Evolutionary conservation across 92 coral and sea anemone species (phyloP).

Genomic region (Epizoanthus illoricatus): DNA sequence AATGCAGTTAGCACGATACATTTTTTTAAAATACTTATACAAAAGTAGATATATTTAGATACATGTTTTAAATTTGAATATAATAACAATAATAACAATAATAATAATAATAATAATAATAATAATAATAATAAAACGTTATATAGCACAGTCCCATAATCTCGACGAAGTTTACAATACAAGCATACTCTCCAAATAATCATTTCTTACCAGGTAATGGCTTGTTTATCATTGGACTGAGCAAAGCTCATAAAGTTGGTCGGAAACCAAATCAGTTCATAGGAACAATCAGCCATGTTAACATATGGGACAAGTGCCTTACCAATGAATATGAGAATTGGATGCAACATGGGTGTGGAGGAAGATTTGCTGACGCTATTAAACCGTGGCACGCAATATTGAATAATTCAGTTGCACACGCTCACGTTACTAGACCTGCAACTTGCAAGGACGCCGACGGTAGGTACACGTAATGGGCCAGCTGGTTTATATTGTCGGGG

Average conservation of each 20-base stretch:
- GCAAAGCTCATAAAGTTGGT: conserved; percentile 13
- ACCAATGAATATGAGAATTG: conserved; percentile 2
- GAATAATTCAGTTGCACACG: conserved; percentile 23
- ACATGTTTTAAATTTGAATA: too few relatives aligned
- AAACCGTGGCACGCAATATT: conserved; percentile 37
- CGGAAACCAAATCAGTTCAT: conserved; percentile 40
- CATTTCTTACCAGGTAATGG: conserved; percentile 38
- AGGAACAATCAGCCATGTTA: conserved; percentile 51
- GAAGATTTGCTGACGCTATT: background rate
- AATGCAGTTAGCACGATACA: too few relatives aligned
- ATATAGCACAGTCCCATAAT: too few relatives aligned
- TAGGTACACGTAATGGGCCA: background rate
- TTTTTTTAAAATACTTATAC: too few relatives aligned
- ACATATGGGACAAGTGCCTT: conserved; percentile 50
- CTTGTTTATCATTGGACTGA: conserved; percentile 41
- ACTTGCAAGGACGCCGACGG: conserved; percentile 52
- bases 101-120: too few relatives aligned
- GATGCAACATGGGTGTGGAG: conserved; percentile 44
- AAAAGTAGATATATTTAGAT: too few relatives aligned
- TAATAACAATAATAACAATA: too few relatives aligned
- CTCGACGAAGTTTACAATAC: too few relatives aligned
- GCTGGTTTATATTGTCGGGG: background rate
- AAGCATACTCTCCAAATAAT: too few relatives aligned
- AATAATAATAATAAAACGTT: too few relatives aligned
- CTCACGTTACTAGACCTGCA: conserved; percentile 30